Evolutionary conservation across 2,797 vertebrate genomes (phyloP), one percentile per base, ranked within the genome.

Genomic region (Etheostoma nigrum): DNA sequence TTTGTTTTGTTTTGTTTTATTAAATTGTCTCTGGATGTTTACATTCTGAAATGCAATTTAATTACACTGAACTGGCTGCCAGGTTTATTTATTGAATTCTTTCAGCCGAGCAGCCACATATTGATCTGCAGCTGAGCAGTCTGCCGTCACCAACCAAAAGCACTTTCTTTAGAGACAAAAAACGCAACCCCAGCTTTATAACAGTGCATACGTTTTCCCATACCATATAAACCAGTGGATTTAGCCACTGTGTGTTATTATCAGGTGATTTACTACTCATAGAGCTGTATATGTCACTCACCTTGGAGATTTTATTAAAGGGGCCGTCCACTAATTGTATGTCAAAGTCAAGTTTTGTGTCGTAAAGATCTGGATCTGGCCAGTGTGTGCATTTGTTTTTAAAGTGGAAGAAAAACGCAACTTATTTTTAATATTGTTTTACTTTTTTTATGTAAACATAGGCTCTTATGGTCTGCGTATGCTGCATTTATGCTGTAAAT

Each of bases 261-360:
- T 48, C 40, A 60, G 30, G 36, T 65, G 66, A 60, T 59, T 65
- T n/a, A 44, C 42, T 80, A 30, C 60, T 65, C 47, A 79, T 65
- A 48, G 33, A 54, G 16, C 44, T 30, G 51, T 58, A 30, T 30
- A 30, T 54, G 21, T 4, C 33, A 18, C 23, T 53, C 69, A 33
- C 12, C 6, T 6, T 60, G 21, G 6, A 13, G n/a, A 30, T 44
- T 63, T 47, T 25, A 5, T 40, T 48, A 54, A 61, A 66, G 33
- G 64, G 27, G 0, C 14, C 47, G 12, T 14, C 16, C 27, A 7
- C 18, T 51, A 21, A 59, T 52, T 40, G 33, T 7, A 27, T n/a
- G 33, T 42, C 52, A 73, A 0, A 33, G 33, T 51, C 11, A 10
- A 36, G 9, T 10, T 36, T 36, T 0, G 36, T 36, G 2, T 36